Percentiles rank a stretch among this genome's conserved stretches.
These are phyloP conservation scores for Parotocinclus haroldoi DNA, from an alignment of 2,797 vertebrate species.

Conservation along the genomic window DNA sequence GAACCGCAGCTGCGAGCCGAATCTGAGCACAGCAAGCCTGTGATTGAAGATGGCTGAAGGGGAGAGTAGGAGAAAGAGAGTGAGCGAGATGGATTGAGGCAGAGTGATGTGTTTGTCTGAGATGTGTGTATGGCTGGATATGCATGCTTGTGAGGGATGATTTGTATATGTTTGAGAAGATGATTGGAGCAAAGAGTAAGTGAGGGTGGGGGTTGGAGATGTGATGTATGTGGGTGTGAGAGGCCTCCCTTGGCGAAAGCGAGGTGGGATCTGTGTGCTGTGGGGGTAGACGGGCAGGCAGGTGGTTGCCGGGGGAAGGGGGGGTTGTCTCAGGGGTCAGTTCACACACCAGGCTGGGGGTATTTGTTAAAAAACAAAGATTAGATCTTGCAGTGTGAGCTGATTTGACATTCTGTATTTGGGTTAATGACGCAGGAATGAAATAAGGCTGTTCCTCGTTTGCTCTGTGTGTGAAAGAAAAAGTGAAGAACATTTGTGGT, in stretches of 20 bases:
- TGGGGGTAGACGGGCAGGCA: constrained; percentile 33
- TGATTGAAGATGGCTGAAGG: not conserved
- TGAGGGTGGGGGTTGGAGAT: constrained; percentile 18
- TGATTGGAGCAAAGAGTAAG: constrained; percentile 3
- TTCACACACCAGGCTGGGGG: constrained; percentile 10
- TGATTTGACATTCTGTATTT: not conserved
- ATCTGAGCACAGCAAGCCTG: not conserved
- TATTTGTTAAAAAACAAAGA: constrained; percentile 23
- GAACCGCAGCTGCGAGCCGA: constrained; percentile 1
- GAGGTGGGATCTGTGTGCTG: constrained; percentile 8
- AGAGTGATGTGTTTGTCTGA: not conserved
- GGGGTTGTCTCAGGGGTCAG: constrained; percentile 20
- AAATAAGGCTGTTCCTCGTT: not conserved
- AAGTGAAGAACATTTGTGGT: not conserved
- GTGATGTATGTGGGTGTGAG: constrained; percentile 26
- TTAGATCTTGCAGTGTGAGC: constrained; percentile 11
- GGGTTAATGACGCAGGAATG: constrained; percentile 14
- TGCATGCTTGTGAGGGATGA: constrained; percentile 4
- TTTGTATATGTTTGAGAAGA: constrained; percentile 1
- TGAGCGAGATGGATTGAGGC: not conserved
- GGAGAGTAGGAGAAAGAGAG: not conserved
- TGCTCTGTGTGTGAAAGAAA: not conserved
- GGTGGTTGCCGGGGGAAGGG: constrained; percentile 38
- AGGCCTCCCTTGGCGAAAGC: constrained; percentile 24
- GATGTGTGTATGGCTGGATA: not conserved